Evolutionary conservation across 2,113 vertebrate genomes (phyloP).

Genomic region (Chamaea fasciata): DNA sequence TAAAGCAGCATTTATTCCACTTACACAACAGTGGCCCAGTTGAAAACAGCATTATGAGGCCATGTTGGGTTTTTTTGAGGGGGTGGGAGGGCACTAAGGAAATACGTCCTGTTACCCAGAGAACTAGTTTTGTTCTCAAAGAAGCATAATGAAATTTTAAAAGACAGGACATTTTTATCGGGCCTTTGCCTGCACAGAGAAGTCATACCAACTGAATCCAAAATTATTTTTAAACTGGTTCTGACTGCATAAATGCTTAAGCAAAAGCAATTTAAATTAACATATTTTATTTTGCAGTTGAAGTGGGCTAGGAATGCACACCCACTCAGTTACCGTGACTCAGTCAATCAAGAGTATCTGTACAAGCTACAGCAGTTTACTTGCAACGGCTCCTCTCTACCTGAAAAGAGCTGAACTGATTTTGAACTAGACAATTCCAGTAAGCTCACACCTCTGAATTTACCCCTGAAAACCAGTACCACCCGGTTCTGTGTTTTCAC

Average conservation of each 20-base stretch:
- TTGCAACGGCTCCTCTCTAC: conserved; percentile 4
- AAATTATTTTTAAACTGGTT: conserved; percentile 41
- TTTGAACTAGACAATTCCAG: neutral
- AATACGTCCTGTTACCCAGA: neutral
- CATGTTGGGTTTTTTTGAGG: accelerated
- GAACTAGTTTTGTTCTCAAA: neutral
- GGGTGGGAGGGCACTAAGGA: neutral
- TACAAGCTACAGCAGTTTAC: conserved; percentile 20
- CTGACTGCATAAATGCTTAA: conserved; percentile 33
- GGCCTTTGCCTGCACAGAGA: neutral
- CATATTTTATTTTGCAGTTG: conserved; percentile 51
- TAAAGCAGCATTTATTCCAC: neutral
- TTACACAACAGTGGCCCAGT: neutral
- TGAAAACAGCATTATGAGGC: neutral
- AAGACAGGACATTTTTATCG: neutral
- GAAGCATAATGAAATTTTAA: neutral
- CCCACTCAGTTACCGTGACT: conserved; percentile 34
- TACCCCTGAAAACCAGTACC: neutral
- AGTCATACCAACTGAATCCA: neutral
- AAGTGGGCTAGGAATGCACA: conserved; percentile 47
- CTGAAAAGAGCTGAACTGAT: conserved; percentile 1
- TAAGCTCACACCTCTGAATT: neutral
- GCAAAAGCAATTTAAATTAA: conserved; percentile 46
- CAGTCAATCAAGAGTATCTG: conserved; percentile 42
- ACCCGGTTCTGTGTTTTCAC: neutral